These are phyloP conservation scores for Leptopilina myrica DNA, from an alignment of 2,888 invertebrate species.

Conservation along the genomic window DNA sequence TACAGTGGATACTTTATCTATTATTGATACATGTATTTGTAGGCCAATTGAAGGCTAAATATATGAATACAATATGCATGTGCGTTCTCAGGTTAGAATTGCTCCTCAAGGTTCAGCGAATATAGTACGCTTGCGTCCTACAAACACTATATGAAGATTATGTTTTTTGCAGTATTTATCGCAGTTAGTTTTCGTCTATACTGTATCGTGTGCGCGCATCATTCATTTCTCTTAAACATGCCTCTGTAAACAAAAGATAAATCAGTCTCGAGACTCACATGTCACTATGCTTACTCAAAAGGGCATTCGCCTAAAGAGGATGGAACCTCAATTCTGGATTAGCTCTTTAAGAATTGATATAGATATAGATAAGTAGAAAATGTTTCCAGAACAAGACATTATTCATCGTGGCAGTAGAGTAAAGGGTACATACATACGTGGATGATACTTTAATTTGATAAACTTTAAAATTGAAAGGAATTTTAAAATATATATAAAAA, in stretches of 20 bases:
- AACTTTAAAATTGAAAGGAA: too few relatives aligned
- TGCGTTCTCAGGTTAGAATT: conserved; percentile 2
- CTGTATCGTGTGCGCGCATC: background rate
- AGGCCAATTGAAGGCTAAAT: background rate
- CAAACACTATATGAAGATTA: background rate
- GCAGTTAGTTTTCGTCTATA: conserved; percentile 2
- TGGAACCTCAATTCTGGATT: background rate
- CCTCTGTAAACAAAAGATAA: background rate
- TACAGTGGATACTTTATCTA: background rate
- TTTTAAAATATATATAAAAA: too few relatives aligned
- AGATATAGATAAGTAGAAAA: background rate
- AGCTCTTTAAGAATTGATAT: background rate
- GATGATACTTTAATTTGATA: background rate
- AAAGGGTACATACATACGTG: background rate
- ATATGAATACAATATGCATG: background rate
- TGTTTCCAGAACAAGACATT: conserved; percentile 1
- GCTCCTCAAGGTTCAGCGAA: background rate
- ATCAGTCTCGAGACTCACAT: background rate
- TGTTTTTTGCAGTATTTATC: background rate
- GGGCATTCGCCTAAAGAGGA: conserved; percentile 3
- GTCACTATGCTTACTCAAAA: background rate
- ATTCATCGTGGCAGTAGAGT: conserved; percentile 7
- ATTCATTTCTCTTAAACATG: background rate
- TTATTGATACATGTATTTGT: background rate
- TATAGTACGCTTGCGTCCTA: conserved; percentile 16